Evolutionary conservation across 2,797 vertebrate genomes (phyloP), one percentile per base, ranked within the genome.

Genomic region (Pangasius larnaudii): DNA sequence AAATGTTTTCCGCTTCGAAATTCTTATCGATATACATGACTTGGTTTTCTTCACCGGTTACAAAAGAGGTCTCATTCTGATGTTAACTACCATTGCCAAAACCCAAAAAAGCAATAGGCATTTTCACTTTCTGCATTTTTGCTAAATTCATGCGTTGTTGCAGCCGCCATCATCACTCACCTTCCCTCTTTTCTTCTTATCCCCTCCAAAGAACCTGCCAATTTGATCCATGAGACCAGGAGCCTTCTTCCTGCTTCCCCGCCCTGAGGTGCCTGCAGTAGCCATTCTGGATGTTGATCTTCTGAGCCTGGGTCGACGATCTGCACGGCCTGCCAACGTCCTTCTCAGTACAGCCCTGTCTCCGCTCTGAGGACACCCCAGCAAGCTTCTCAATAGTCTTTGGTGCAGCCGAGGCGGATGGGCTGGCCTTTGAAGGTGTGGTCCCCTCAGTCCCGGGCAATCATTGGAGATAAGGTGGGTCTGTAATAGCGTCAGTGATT

Each of bases 161-260:
- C 3, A 56, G 30, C 39, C 0, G 7, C 19, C 93, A 91, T 91
- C 93, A 89, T 94, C 92, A 94, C 98, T 97, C 96, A 99, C 98
- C 98, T 99, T 99, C 96, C 97, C 98, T 95, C 97, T 96, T 90
- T 97, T 98, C 96, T 98, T 98, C 80, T 96, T 98, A 94, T 99
- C 97, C 88, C 97, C 97, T 93, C 97, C 97, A 94, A 99, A 99
- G 96, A 99, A 97, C 93, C 95, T 97, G 94, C 96, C 97, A 91
- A 99, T 96, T 91, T 98, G 98, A 94, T 99, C 98, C 91, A 99
- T 97, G 91, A 99, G 93, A 85, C 98, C 97, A 0, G 98, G 96
- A 92, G 95, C 96, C 94, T 96, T 97, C 97, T 97, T 97, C 92
- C 97, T 95, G 87, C 96, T 96, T 59, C 96, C 94, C 33, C 95